A percentile compares a stretch with the other conserved stretches of the same genome.
Evolutionary conservation across 1,140 invertebrate genomes (phyloP).

Genomic region (Ceratina calcarata): DNA sequence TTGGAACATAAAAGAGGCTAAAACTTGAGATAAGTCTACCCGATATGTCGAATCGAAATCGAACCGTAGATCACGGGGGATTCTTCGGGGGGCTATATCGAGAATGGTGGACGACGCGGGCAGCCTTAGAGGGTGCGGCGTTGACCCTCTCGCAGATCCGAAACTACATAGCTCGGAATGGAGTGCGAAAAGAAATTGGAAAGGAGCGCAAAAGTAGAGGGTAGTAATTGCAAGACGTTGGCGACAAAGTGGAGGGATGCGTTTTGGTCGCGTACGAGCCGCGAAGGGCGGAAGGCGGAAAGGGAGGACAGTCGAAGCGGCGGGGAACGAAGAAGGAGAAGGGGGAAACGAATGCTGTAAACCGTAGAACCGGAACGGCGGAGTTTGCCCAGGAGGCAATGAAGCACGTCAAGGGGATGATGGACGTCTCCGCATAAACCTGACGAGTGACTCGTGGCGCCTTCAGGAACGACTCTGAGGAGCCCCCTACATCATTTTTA

Average conservation of each 20-base stretch:
- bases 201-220: neutral
- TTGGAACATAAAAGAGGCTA: constrained; percentile 53
- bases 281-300: too few relatives aligned
- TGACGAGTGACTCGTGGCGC: constrained; percentile 84
- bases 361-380: constrained; percentile 68
- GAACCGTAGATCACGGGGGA: constrained; percentile 64
- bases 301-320: neutral
- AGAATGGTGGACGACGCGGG: constrained; percentile 44
- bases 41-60: constrained; percentile 62
- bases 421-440: constrained; percentile 82
- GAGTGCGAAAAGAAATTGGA: constrained; percentile 23
- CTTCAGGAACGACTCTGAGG: constrained; percentile 87
- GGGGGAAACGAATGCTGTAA: constrained; percentile 56
- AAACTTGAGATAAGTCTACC: constrained; percentile 53
- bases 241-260: neutral
- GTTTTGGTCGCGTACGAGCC: neutral
- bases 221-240: neutral
- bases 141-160: constrained; percentile 21
- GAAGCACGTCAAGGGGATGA: constrained; percentile 81
- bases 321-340: neutral
- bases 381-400: constrained; percentile 75
- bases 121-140: constrained; percentile 26
- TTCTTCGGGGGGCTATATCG: constrained; percentile 37
- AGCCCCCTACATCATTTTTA: constrained; percentile 89
- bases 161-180: neutral